Evolutionary conservation across 2,113 vertebrate genomes (phyloP), one percentile per base, ranked within the genome.

Genomic region (Gallinago undulata): DNA sequence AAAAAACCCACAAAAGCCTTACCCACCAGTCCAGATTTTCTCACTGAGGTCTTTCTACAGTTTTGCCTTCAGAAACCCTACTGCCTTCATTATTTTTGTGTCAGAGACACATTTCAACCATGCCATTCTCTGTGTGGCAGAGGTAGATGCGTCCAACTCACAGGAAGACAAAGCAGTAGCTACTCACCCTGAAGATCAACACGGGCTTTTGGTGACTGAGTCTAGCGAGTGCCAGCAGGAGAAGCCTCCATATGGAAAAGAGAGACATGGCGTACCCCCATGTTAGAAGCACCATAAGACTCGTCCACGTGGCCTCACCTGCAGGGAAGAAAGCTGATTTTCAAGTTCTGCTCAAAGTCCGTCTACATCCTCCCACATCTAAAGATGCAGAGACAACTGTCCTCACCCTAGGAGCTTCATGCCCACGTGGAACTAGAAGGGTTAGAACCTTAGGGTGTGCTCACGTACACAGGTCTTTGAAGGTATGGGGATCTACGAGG

Each of bases 171-270:
- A 1, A 45, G 19, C 11, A 70, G 35, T 21, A 69, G 23, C 19
- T 57, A 25, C 17, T 47, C 87, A 39, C 3, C 2, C 66, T 50
- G 19, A 64, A 80, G 12, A 51, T 14, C 47, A 50, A 48, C 10
- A 25, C 6, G 28, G 31, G 17, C 39, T 57, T 88, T 88, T 57
- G 56, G 22, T 53, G 50, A 27, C 9, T 13, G 9, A 81, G 13
- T 18, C 23, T 6, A 51, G 21, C 0, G 0, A 33, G 15, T 23
- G 3, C 8, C 48, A 53, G 13, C 11, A 66, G 35, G 37, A 60
- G 23, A 91, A 59, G 3, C 6, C 14, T 47, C 17, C 13, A 6
- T 4, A 12, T 5, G 0, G 2, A 27, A 39, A 39, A 79, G 35
- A 60, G 53, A 78, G 11, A 6, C 4, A 10, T 7, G 23, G 4